Percentiles rank a stretch among this genome's conserved stretches.
Conservation (phyloP, 2,797 vertebrate species). For the Megaceryle alcyon region DNA sequence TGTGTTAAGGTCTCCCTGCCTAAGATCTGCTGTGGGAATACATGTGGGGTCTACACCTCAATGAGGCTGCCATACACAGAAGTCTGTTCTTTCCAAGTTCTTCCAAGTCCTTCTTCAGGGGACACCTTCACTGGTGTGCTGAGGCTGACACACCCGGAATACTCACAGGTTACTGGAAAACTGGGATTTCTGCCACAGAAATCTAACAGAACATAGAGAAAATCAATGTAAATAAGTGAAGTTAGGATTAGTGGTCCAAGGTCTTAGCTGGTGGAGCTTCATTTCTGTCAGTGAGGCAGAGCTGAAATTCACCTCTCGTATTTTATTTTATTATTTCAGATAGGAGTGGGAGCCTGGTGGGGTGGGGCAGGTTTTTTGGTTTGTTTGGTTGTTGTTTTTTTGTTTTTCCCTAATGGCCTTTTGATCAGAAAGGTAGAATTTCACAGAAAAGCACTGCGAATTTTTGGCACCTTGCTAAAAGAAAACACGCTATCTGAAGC, state of each 20-base stretch:
- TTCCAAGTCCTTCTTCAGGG: background rate
- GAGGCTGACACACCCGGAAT: background rate
- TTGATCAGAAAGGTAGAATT: background rate
- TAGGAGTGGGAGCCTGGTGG: background rate
- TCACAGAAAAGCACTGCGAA: background rate
- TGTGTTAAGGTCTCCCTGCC: background rate
- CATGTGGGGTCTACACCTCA: rapidly evolving
- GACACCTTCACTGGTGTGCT: background rate
- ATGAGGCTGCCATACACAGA: rapidly evolving
- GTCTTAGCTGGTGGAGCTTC: background rate
- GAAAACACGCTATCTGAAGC: background rate
- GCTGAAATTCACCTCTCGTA: background rate
- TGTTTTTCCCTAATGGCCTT: background rate
- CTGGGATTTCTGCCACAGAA: background rate
- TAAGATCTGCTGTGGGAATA: too few species aligned
- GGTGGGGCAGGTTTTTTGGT: too few species aligned
- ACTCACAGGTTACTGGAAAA: background rate
- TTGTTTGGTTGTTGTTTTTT: background rate
- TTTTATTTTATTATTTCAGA: background rate
- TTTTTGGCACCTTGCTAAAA: background rate
- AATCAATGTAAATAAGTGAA: background rate
- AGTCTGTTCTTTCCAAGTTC: background rate
- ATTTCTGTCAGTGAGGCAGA: background rate
- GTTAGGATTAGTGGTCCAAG: background rate
- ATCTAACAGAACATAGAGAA: background rate